Evolutionary conservation across 2,888 invertebrate species (phyloP), one percentile per base, ranked within the genome.

Genomic region (Plagodis pulveraria): DNA sequence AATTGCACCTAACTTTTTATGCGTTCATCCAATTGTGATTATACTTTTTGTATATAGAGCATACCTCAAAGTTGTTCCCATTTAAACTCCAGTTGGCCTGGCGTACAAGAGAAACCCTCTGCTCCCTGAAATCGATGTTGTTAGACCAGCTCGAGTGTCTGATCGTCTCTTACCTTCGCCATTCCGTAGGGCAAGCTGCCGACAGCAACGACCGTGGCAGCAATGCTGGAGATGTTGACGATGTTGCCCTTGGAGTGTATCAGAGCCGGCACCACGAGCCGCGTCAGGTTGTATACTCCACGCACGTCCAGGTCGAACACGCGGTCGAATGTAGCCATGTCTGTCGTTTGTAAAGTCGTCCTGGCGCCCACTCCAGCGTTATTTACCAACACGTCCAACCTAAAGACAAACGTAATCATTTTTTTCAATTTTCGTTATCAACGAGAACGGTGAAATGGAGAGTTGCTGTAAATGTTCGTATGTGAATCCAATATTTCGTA

Each of bases 131-230:
- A 22, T 22, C 22, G 22, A 22, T 22, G 22, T 4, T 22, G 22
- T 22, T 22, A 22, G 22, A 22, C 22, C 1, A 22, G 22, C 22
- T 22, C 22, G 22, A 22, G 22, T 4, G 22, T 22, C 22, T 22
- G 22, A 22, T 22, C 22, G 4, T 12, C 72, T 35, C 36, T 38
- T 93, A 69, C 94, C 91, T 99, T 99, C 5, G 98, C 96, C 92
- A 99, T 96, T 69, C 95, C 94, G 80, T 99, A 99, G 0, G 98
- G 96, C 63, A 98, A 83, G 6, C 97, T 95, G 6, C 96, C 96
- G 1, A 97, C 94, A 74, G 97, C 96, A 58, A 98, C 94, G 75
- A 96, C 90, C 6, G 96, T 89, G 0, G 53, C 82, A 1, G 72
- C 93, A 6, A 96, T 94, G 76, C 96, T 96, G 46, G 96, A 96